These are phyloP conservation scores for Drosophila mulleri DNA, from an alignment of 2,888 invertebrate species.

Conservation along the genomic window DNA sequence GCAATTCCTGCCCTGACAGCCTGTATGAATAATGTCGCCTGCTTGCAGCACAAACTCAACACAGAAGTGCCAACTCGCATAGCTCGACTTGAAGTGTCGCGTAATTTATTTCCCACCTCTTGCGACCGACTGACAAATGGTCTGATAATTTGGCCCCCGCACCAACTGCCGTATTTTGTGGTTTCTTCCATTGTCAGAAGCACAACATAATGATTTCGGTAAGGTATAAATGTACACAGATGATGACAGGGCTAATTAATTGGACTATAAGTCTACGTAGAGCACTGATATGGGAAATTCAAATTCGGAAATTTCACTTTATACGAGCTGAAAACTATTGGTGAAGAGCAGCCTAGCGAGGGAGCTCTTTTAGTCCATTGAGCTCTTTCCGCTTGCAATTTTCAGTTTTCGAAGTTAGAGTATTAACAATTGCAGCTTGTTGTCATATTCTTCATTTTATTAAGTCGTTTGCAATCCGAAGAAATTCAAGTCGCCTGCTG, in stretches of 20 bases:
- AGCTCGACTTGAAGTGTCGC: constrained; percentile 40
- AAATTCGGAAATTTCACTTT: background rate
- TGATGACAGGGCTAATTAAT: constrained; percentile 12
- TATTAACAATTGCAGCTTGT: background rate
- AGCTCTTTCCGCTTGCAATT: background rate
- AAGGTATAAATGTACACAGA: background rate
- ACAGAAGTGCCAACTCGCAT: constrained; percentile 38
- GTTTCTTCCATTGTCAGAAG: constrained; percentile 11
- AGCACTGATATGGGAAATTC: background rate
- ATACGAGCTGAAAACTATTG: background rate
- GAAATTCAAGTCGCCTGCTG: constrained; percentile 19
- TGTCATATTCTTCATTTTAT: background rate
- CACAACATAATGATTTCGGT: constrained; percentile 1
- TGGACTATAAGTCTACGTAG: background rate
- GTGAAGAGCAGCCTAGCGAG: too few species aligned
- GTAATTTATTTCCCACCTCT: constrained; percentile 46
- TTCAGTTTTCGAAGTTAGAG: background rate
- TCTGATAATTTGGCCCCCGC: constrained; percentile 38
- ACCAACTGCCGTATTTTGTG: constrained; percentile 1
- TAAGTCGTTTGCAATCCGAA: constrained; percentile 33
- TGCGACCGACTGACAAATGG: constrained; percentile 37
- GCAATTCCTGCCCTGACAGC: constrained; percentile 38
- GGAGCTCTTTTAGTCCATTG: background rate
- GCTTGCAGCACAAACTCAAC: constrained; percentile 25
- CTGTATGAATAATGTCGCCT: constrained; percentile 33